phyloP scores from a whole-genome alignment of 2,797 vertebrate species.

The Labeo calbasu region DNA sequence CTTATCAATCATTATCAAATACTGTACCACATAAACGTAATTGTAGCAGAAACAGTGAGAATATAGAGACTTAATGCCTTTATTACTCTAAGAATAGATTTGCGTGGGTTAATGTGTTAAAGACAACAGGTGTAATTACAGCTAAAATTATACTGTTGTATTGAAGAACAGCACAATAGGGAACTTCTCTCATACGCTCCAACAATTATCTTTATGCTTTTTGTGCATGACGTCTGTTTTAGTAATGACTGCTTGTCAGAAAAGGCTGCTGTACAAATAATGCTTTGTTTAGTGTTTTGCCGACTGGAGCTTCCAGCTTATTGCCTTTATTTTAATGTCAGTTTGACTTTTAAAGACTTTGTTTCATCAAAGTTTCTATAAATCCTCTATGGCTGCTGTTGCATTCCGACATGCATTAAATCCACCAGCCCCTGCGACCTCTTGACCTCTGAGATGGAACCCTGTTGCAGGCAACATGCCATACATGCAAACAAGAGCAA shows the following conservation, averaged over 20 bases:
- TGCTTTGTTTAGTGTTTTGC: not conserved
- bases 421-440: not conserved
- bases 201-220: not conserved
- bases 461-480: not conserved
- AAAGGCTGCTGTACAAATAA: not conserved
- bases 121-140: not conserved
- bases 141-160: not conserved
- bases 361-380: not conserved
- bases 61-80: not conserved
- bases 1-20: not conserved
- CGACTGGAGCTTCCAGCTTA: not conserved
- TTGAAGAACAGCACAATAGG: conserved; percentile 5
- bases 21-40: not conserved
- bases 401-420: conserved; percentile 9
- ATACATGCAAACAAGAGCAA: not conserved
- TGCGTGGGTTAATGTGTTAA: conserved; percentile 28
- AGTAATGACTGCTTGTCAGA: not conserved
- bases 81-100: conserved; percentile 2
- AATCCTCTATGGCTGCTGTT: not conserved
- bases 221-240: conserved; percentile 9
- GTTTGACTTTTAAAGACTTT: not conserved
- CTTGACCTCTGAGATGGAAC: conserved; percentile 6
- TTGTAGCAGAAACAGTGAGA: not conserved
- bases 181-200: not conserved
- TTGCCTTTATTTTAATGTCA: not conserved